Evolutionary conservation across 2,113 vertebrate species (phyloP).

Genomic region (Lota lota): DNA sequence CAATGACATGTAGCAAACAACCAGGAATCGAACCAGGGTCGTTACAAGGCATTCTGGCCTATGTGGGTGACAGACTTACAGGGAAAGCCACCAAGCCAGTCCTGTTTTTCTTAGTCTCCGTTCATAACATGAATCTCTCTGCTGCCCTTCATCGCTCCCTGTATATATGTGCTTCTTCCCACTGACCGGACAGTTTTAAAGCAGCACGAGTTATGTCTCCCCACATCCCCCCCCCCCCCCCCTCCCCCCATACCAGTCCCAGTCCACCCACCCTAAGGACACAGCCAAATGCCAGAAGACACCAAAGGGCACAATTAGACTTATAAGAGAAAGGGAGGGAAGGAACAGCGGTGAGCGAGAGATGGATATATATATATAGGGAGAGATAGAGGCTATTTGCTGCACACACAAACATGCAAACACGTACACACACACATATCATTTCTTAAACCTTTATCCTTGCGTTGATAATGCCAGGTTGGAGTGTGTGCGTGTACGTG

Average conservation of each 20-base stretch:
- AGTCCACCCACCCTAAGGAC: conserved; percentile 23
- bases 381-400: neutral
- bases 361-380: neutral
- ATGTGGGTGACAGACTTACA: no score
- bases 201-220: neutral
- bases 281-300: conserved; percentile 55
- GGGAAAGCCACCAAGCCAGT: no score
- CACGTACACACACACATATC: conserved; percentile 3
- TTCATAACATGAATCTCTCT: no score
- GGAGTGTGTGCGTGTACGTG: neutral
- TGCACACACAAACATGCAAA: neutral
- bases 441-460: neutral
- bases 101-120: no score
- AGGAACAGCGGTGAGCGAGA: neutral
- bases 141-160: no score
- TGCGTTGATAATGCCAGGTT: neutral
- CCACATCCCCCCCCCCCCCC: conserved; percentile 48
- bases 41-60: no score
- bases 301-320: conserved; percentile 59
- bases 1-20: no score
- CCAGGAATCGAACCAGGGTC: no score
- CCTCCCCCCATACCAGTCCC: neutral
- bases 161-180: no score
- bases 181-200: no score
- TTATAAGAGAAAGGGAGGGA: conserved; percentile 16